These are phyloP conservation scores for Ifrita kowaldi DNA, from an alignment of 2,113 vertebrate species.

Conservation along the genomic window DNA sequence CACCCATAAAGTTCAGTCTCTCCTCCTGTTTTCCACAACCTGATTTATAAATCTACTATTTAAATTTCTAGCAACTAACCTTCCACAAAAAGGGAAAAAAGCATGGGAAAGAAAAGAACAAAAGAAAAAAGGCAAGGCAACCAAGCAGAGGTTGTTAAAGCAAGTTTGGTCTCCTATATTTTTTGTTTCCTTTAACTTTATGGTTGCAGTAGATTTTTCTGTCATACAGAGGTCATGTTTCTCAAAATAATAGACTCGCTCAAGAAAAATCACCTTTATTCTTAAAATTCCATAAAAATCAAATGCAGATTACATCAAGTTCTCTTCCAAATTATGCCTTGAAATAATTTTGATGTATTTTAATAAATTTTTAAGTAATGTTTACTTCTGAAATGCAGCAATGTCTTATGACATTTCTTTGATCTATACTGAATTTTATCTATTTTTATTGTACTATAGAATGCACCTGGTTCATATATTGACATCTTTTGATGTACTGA, in stretches of 20 bases:
- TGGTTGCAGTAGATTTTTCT: background rate
- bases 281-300: background rate
- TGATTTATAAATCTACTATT: background rate
- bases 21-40: background rate
- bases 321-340: constrained; percentile 20
- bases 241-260: background rate
- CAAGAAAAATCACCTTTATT: background rate
- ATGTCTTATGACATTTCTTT: constrained; percentile 42
- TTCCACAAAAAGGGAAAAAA: background rate
- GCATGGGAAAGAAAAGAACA: background rate
- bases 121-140: background rate
- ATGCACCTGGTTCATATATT: constrained; percentile 14
- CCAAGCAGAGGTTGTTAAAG: background rate
- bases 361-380: constrained; percentile 62
- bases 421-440: constrained; percentile 42
- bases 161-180: background rate
- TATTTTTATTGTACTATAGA: constrained; percentile 53
- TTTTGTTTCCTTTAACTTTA: background rate
- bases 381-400: constrained; percentile 39
- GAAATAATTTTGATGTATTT: constrained; percentile 51
- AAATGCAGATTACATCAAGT: background rate
- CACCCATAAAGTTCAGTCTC: background rate
- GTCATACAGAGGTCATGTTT: background rate
- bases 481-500: constrained; percentile 60
- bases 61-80: background rate